Evolutionary conservation across 2,888 invertebrate genomes (phyloP), one percentile per base, ranked within the genome.

Genomic region (Heliconius erato): DNA sequence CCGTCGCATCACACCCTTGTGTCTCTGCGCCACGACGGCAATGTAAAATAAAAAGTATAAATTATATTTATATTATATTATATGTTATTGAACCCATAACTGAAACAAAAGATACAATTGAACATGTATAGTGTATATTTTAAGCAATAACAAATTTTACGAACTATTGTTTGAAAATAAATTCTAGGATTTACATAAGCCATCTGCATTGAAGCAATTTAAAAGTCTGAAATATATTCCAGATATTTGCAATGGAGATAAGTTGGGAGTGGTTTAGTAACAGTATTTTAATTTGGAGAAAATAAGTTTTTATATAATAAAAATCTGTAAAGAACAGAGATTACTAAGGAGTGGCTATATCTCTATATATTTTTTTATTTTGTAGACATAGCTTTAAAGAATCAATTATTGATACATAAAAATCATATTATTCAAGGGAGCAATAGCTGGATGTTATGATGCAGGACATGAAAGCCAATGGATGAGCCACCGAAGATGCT

Each of bases 121-220:
- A 71, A 44, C 44, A n/a, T 44, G 71, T 26, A 14, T 44, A n/a
- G 40, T 32, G n/a, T 69, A 54, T 74, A 59, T 35, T 59, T 32
- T n/a, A 35, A 35, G n/a, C 5, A 35, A 63, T 35, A 16, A 35
- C n/a, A 76, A 76, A n/a, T 26, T 63, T 76, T 35, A 63, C 59
- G 14, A 35, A 63, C 72, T 35, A 63, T 54, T 59, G 35, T 63
- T 76, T 76, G 59, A 63, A 76, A 76, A 76, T 76, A 76, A 74
- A 76, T 76, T 63, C 35, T 76, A 76, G 76, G 76, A 76, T 76
- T 76, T 76, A 76, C 76, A 76, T 76, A 76, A 76, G 59, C 76
- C 76, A 76, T 35, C 35, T 35, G 76, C 59, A 76, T 63, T 76
- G 76, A 63, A 76, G 35, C 76, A 76, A 76, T 59, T 59, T 35